These are phyloP conservation scores for Pyxicephalus adspersus DNA, from an alignment of 2,113 vertebrate genomes.

Conservation along the genomic window DNA sequence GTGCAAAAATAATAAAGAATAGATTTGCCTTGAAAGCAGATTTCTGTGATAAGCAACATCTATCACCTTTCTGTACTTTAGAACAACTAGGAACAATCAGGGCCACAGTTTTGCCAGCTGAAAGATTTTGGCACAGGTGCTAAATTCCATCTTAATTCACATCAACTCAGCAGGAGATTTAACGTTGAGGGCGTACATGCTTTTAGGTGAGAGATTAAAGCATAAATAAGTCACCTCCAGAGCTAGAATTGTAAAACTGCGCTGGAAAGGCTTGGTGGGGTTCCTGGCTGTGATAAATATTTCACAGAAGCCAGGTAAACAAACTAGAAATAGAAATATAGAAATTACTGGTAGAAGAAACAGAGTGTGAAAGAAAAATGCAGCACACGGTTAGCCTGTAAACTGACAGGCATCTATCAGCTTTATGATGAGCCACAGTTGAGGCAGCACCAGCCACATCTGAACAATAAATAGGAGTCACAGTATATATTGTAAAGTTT, in stretches of 20 bases:
- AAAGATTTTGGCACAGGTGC: not conserved
- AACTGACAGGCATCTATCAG: no score
- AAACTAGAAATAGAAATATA: not conserved
- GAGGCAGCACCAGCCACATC: no score
- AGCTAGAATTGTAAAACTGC: constrained; percentile 8
- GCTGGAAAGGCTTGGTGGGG: constrained; percentile 17
- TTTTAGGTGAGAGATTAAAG: constrained; percentile 21
- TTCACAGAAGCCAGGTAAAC: not conserved
- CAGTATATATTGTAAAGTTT: no score
- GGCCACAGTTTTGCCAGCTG: not conserved
- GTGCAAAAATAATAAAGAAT: no score
- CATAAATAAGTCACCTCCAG: constrained; percentile 17
- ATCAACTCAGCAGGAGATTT: constrained; percentile 20
- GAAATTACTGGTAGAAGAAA: not conserved
- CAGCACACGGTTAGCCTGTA: no score
- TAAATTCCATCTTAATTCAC: constrained; percentile 23
- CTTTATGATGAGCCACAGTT: no score
- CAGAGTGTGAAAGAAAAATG: no score
- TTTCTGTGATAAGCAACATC: constrained; percentile 25
- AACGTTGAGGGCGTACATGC: constrained; percentile 1
- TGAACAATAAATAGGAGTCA: no score
- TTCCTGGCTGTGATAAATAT: constrained; percentile 29
- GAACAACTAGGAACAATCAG: not conserved
- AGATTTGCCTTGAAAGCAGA: not conserved
- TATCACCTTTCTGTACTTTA: no score